A percentile compares a stretch with the other conserved stretches of the same genome.
phyloP scores from a whole-genome alignment of 2,888 invertebrate species.

The Phania funesta region DNA sequence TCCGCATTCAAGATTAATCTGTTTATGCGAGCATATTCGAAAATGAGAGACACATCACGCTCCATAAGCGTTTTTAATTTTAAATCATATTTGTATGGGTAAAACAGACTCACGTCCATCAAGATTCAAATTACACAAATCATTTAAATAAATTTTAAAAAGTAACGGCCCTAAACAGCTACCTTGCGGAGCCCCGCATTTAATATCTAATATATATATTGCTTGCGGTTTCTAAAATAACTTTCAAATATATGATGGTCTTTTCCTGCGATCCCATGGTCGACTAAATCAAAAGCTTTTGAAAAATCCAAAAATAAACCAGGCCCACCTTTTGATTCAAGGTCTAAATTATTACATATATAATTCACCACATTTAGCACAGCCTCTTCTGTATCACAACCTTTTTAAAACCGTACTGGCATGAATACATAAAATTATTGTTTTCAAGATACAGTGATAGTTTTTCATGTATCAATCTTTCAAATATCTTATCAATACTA shows the following conservation, averaged over 20 bases:
- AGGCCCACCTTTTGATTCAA: no score
- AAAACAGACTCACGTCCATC: no score
- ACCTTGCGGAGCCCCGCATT: background rate
- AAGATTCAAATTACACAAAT: background rate
- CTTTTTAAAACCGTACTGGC: background rate
- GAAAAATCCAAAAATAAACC: background rate
- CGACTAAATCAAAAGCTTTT: background rate
- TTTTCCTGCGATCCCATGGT: background rate
- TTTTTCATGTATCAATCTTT: background rate
- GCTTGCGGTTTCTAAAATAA: background rate
- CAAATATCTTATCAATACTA: background rate
- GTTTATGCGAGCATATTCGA: background rate
- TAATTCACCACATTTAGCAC: background rate
- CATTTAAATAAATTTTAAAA: background rate
- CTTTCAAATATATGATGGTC: background rate
- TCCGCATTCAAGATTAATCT: background rate
- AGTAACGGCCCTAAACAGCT: background rate
- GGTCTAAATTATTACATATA: background rate
- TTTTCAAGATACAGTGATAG: background rate
- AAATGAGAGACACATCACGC: background rate
- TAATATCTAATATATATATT: background rate
- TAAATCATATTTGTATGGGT: no score
- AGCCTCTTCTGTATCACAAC: background rate
- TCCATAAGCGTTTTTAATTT: no score
- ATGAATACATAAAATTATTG: background rate